phyloP scores from a whole-genome alignment of 53 echinoderm and acorn worm species.

The Antedon mediterranea region DNA sequence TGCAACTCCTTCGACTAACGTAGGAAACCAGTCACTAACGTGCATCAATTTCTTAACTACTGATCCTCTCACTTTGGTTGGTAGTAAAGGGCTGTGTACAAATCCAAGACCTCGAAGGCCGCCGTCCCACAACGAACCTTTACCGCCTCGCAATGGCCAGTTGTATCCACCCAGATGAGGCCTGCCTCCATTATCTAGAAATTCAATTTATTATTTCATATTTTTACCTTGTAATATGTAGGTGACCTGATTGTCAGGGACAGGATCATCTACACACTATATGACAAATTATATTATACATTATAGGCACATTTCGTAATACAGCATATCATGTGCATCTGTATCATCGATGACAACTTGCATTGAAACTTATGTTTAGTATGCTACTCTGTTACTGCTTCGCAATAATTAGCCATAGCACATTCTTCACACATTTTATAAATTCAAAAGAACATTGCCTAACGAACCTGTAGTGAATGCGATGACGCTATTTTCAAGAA shows the following conservation, averaged over 20 bases:
- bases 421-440: too few species aligned
- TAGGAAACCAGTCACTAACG: constrained; percentile 85
- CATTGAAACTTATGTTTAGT: neutral
- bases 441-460: neutral
- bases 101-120: constrained; percentile 65
- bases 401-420: too few species aligned
- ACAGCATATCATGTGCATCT: too few species aligned
- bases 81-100: constrained; percentile 44
- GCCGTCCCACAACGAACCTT: constrained; percentile 68
- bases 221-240: too few species aligned
- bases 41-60: constrained; percentile 43
- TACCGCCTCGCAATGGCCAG: constrained; percentile 71
- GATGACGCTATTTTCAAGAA: constrained; percentile 45
- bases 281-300: too few species aligned
- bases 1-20: constrained; percentile 54
- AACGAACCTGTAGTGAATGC: constrained; percentile 63
- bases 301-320: too few species aligned
- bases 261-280: too few species aligned
- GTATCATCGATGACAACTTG: neutral
- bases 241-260: too few species aligned
- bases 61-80: constrained; percentile 18
- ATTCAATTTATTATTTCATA: neutral
- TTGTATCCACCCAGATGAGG: constrained; percentile 33
- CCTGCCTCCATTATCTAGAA: constrained; percentile 58
- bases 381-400: too few species aligned